Base-by-base conservation (phyloP, 1,140 invertebrate genomes). In the Achatina immaculata region DNA sequence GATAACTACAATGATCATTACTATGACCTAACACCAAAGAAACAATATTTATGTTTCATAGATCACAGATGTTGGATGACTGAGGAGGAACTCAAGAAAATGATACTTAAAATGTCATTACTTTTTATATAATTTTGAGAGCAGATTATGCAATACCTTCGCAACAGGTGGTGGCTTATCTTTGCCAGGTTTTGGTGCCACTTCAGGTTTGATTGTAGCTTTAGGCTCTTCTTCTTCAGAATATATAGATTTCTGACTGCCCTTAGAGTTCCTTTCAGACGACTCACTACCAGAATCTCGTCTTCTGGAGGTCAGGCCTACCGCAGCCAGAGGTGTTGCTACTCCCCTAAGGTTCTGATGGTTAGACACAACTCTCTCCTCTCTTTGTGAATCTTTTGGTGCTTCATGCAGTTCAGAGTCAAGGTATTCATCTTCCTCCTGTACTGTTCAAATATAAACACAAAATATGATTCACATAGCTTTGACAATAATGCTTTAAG, bases 111-210 rank as follows among this genome's bases (percentile, higher is more conserved):
- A n/a, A n/a, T n/a, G n/a, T n/a, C n/a, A n/a, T n/a, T n/a, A n/a
- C n/a, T n/a, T n/a, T n/a, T n/a, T n/a, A n/a, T n/a, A n/a, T n/a
- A n/a, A n/a, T n/a, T n/a, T n/a, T n/a, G n/a, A n/a, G n/a, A n/a
- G n/a, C n/a, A n/a, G n/a, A n/a, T n/a, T n/a, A n/a, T n/a, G n/a
- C n/a, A n/a, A n/a, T 55, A 77, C 75, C 58, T 77, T 77, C 42
- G 75, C 75, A 28, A 77, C 55, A n/a, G 75, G 75, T 55, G 51
- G 51, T 2, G 51, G 76, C 48, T 73, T 76, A 34, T 71, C 78
- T 75, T 83, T 83, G 7, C 74, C 78, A 55, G 82, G 82, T 58
- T 83, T 83, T 31, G 82, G 78, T 43, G 82, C 62, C 28, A 71
- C 77, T 28, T 68, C 78, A n/a, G 82, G 82, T 43, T 83, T 83